Conservation (phyloP, 2,113 vertebrate species). For the Tachysurus fulvidraco region DNA sequence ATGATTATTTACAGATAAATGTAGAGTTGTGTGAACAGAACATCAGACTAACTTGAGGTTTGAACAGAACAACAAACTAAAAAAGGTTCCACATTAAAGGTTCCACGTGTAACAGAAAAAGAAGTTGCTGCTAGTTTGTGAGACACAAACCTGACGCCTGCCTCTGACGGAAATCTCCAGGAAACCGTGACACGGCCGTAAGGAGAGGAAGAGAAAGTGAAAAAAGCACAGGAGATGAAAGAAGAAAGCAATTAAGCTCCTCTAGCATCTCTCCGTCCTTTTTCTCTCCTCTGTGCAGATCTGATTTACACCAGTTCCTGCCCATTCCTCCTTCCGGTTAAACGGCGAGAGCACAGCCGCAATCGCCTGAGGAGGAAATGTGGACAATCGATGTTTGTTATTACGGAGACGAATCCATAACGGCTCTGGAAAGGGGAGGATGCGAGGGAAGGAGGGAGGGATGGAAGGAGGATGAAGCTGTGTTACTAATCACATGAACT, state of each 20-base stretch:
- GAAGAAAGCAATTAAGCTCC: background rate
- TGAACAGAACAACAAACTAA: background rate
- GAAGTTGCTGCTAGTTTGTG: background rate
- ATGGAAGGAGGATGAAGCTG: background rate
- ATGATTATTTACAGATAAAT: background rate
- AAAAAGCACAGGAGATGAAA: background rate
- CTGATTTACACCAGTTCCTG: conserved; percentile 33
- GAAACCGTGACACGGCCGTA: background rate
- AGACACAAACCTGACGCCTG: background rate
- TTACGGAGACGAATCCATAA: conserved; percentile 30
- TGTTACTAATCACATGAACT: conserved; percentile 15
- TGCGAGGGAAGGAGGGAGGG: conserved; percentile 1
- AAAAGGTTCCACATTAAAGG: background rate
- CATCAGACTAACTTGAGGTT: too few relatives aligned
- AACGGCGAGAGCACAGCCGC: conserved; percentile 3
- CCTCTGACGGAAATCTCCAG: background rate
- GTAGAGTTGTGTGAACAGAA: background rate
- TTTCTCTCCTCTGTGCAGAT: conserved; percentile 2
- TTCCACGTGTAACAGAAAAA: background rate
- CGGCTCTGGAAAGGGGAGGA: conserved; percentile 1
- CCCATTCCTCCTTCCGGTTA: conserved; percentile 17
- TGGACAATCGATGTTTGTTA: conserved; percentile 33
- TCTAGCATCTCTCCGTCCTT: background rate
- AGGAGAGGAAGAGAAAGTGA: background rate
- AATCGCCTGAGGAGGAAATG: background rate